A percentile compares a stretch with the other conserved stretches of the same genome.
Evolutionary conservation across 1,140 invertebrate genomes (phyloP).

Genomic region (Aphis craccivora): DNA sequence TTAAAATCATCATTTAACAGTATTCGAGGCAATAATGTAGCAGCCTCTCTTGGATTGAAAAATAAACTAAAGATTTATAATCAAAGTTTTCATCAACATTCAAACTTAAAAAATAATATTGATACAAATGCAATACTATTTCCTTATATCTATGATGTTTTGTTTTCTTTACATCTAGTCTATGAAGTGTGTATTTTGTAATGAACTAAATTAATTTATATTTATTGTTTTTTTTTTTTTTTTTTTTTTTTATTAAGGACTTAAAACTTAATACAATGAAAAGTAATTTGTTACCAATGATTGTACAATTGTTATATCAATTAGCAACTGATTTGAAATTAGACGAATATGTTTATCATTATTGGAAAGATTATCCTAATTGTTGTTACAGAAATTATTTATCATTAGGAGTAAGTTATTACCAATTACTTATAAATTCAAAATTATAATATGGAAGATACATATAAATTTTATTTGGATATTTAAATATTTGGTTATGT

Average conservation of each 20-base stretch:
- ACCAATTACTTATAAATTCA: background rate
- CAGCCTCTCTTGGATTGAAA: conserved; percentile 54
- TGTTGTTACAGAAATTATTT: conserved; percentile 62
- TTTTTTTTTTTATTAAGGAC: conserved; percentile 67
- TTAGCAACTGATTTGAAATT: conserved; percentile 80
- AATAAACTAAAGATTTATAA: conserved; percentile 58
- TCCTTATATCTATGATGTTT: conserved; percentile 75
- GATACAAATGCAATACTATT: conserved; percentile 77
- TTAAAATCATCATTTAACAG: conserved; percentile 70
- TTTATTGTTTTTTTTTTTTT: conserved; percentile 59
- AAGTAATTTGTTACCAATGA: conserved; percentile 72
- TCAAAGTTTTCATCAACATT: conserved; percentile 60
- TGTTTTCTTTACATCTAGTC: conserved; percentile 84
- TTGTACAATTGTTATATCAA: conserved; percentile 80
- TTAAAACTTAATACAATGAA: conserved; percentile 81
- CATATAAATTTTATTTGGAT: background rate
- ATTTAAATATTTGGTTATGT: background rate
- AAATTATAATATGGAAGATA: background rate
- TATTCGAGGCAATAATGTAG: conserved; percentile 59
- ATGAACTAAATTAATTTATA: background rate
- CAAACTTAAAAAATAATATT: conserved; percentile 66
- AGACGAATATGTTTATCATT: conserved; percentile 77
- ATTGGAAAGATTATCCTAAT: conserved; percentile 84
- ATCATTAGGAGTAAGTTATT: background rate
- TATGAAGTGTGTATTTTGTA: conserved; percentile 73